Evolutionary conservation across 2,888 invertebrate genomes (phyloP).

Genomic region (Lepidocyrtinus sp.): DNA sequence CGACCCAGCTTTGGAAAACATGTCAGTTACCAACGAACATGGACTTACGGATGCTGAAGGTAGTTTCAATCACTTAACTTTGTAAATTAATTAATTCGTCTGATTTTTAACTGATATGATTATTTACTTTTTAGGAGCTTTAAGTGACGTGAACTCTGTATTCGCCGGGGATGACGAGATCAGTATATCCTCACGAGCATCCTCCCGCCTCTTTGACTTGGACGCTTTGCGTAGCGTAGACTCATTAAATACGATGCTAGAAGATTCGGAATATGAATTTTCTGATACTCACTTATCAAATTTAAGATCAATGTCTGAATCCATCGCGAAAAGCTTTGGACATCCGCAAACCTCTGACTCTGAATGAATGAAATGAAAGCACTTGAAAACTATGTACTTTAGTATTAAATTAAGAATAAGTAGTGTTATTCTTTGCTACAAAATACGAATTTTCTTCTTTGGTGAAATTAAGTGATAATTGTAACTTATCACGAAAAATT

Average conservation of each 20-base stretch:
- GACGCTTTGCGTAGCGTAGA: slow-evolving; percentile 84
- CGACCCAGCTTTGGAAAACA: slow-evolving; percentile 88
- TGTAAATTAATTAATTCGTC: no score
- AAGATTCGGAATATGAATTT: slow-evolving; percentile 82
- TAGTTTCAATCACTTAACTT: slow-evolving; percentile 66
- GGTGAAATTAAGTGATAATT: not conserved
- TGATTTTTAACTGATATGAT: no score
- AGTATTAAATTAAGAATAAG: not conserved
- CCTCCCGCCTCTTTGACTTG: slow-evolving; percentile 85
- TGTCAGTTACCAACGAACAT: slow-evolving; percentile 88
- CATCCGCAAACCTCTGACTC: slow-evolving; percentile 74
- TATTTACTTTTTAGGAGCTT: slow-evolving; percentile 76
- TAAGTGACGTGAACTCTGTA: slow-evolving; percentile 89
- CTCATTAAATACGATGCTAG: slow-evolving; percentile 83
- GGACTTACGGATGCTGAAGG: slow-evolving; percentile 90
- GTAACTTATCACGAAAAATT: not conserved
- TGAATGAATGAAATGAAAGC: slow-evolving; percentile 39
- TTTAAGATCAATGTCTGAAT: slow-evolving; percentile 83
- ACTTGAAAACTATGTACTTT: not conserved
- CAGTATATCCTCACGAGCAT: slow-evolving; percentile 86
- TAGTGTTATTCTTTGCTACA: not conserved
- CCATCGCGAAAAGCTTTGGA: slow-evolving; percentile 84
- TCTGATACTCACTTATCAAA: slow-evolving; percentile 79
- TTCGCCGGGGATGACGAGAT: slow-evolving; percentile 81
- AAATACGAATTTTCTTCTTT: not conserved